Percentiles rank a stretch among this genome's conserved stretches.
Conservation (phyloP, 2,888 invertebrate species). For the Geotrupes spiniger region DNA sequence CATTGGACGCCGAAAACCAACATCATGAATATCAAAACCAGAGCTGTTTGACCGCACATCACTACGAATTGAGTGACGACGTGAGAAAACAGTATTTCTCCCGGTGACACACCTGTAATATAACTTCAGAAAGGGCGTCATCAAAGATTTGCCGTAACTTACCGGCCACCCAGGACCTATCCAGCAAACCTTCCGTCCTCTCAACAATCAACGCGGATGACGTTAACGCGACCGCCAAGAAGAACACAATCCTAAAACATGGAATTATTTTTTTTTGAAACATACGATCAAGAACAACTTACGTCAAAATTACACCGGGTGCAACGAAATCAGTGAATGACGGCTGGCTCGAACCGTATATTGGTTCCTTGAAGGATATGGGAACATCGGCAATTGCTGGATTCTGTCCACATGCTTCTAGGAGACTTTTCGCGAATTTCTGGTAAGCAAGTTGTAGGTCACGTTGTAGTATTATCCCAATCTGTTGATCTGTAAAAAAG, state of each 20-base stretch:
- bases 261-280: no score
- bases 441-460: slow-evolving; percentile 84
- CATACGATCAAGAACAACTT: slow-evolving; percentile 47
- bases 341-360: slow-evolving; percentile 84
- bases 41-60: slow-evolving; percentile 89
- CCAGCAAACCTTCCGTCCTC: slow-evolving; percentile 85
- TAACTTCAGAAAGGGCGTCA: no score
- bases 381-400: slow-evolving; percentile 85
- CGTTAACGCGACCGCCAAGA: slow-evolving; percentile 91
- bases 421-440: slow-evolving; percentile 74
- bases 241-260: slow-evolving; percentile 82
- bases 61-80: slow-evolving; percentile 93
- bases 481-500: slow-evolving; percentile 75
- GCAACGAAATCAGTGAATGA: slow-evolving; percentile 96
- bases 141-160: slow-evolving; percentile 17
- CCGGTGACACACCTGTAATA: slow-evolving; percentile 74
- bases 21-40: slow-evolving; percentile 90
- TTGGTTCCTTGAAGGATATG: slow-evolving; percentile 83
- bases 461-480: slow-evolving; percentile 83
- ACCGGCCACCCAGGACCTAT: slow-evolving; percentile 89
- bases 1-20: slow-evolving; percentile 87
- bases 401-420: slow-evolving; percentile 74
- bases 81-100: slow-evolving; percentile 90
- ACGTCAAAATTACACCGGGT: slow-evolving; percentile 92
- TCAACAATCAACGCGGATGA: slow-evolving; percentile 90